Evolutionary conservation across 2,113 vertebrate species (phyloP).

Genomic region (Vidua macroura): DNA sequence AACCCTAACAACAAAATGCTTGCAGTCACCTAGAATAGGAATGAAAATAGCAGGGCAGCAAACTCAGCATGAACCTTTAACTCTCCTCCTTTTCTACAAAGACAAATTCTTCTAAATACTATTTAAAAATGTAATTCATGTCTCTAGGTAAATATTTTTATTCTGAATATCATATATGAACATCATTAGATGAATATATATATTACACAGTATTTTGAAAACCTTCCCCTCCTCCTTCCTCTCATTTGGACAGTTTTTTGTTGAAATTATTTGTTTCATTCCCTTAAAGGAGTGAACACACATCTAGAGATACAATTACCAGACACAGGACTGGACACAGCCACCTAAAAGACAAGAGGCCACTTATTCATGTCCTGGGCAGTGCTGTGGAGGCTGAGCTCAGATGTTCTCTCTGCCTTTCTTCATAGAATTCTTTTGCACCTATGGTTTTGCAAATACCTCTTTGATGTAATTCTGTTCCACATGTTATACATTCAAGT

Average conservation of each 20-base stretch:
- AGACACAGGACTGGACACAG: accelerated
- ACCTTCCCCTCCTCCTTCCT: neutral
- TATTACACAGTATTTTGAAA: neutral
- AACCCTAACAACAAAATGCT: neutral
- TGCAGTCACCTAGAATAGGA: neutral
- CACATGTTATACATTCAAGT: neutral
- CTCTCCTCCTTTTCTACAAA: neutral
- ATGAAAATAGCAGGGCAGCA: neutral
- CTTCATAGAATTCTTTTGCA: neutral
- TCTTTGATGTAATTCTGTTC: neutral
- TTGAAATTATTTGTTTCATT: neutral
- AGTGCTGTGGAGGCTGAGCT: neutral
- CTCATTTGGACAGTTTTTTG: neutral
- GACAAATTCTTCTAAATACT: neutral
- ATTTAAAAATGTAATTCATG: neutral
- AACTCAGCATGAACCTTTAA: neutral
- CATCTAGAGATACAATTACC: neutral
- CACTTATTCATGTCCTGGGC: neutral
- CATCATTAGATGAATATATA: neutral
- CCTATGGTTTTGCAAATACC: neutral
- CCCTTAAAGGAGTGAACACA: neutral
- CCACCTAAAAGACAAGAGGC: neutral
- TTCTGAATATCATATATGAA: neutral
- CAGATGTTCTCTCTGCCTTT: neutral
- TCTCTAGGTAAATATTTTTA: neutral